Conservation (phyloP, 2,113 vertebrate genomes). For the Strigops habroptila region DNA sequence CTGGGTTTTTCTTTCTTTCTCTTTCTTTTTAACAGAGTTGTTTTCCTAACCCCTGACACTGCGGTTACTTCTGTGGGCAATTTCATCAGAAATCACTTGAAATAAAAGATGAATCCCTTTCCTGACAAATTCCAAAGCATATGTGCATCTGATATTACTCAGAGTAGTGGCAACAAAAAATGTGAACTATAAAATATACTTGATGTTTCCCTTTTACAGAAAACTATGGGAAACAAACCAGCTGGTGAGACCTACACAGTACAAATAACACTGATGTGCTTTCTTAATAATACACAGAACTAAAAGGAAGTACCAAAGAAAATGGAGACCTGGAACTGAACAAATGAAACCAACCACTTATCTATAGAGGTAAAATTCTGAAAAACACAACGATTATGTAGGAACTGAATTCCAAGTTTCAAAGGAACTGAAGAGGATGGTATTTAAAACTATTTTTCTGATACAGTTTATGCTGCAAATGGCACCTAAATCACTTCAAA, state of each 20-base stretch:
- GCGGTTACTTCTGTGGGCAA: neutral
- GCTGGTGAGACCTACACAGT: neutral
- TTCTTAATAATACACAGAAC: neutral
- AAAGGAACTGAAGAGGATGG: neutral
- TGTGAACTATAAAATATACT: neutral
- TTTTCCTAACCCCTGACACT: neutral
- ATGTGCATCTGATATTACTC: neutral
- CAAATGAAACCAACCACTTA: neutral
- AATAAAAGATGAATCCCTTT: conserved; percentile 5
- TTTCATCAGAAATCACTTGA: conserved; percentile 4
- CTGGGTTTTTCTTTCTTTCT: neutral
- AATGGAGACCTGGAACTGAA: neutral
- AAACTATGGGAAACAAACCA: neutral
- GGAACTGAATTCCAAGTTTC: neutral
- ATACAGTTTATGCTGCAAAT: neutral
- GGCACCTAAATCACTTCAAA: neutral
- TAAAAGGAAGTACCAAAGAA: neutral
- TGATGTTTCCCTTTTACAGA: neutral
- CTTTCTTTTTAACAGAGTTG: neutral
- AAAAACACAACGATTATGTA: neutral
- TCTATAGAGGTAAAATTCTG: neutral
- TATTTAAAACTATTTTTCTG: neutral
- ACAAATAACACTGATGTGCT: neutral
- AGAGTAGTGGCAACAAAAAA: neutral
- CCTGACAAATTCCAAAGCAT: neutral